A percentile compares a stretch with the other conserved stretches of the same genome.
Evolutionary conservation across 2,797 vertebrate genomes (phyloP).

Genomic region (Acipenser oxyrinchus): DNA sequence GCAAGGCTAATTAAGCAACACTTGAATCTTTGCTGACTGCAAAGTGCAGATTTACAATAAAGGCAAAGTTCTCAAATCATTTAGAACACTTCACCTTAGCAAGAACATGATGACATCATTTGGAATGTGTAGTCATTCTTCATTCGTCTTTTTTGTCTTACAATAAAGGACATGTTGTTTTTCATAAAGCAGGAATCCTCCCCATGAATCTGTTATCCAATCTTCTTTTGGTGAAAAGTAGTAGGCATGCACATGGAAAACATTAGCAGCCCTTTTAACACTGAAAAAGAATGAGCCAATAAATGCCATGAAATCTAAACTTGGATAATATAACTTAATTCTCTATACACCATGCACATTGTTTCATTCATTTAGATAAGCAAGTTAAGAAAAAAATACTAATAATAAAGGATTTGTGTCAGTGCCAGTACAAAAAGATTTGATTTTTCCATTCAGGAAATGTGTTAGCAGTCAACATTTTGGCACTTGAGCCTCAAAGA

Average conservation of each 20-base stretch:
- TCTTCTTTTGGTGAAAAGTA: conserved; percentile 40
- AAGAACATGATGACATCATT: neutral
- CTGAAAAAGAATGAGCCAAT: conserved; percentile 46
- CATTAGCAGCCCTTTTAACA: conserved; percentile 45
- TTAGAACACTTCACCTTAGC: neutral
- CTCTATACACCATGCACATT: no score
- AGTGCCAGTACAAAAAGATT: no score
- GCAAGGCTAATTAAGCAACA: no score
- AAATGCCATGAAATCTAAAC: conserved; percentile 51
- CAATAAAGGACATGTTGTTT: conserved; percentile 23
- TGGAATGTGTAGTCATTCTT: neutral
- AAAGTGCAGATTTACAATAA: neutral
- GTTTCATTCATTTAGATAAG: no score
- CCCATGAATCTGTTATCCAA: conserved; percentile 46
- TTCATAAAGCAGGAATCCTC: conserved; percentile 40
- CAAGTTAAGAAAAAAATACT: no score
- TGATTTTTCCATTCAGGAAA: no score
- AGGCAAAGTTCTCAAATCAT: neutral
- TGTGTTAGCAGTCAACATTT: no score
- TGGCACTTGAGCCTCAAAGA: no score
- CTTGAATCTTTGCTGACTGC: no score
- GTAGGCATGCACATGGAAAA: conserved; percentile 52
- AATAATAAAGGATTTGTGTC: no score
- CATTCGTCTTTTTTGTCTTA: conserved; percentile 25
- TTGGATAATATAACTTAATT: conserved; percentile 30